Evolutionary conservation across 2,888 invertebrate genomes (phyloP), one percentile per base, ranked within the genome.

Genomic region (Glaucopsyche alexis): DNA sequence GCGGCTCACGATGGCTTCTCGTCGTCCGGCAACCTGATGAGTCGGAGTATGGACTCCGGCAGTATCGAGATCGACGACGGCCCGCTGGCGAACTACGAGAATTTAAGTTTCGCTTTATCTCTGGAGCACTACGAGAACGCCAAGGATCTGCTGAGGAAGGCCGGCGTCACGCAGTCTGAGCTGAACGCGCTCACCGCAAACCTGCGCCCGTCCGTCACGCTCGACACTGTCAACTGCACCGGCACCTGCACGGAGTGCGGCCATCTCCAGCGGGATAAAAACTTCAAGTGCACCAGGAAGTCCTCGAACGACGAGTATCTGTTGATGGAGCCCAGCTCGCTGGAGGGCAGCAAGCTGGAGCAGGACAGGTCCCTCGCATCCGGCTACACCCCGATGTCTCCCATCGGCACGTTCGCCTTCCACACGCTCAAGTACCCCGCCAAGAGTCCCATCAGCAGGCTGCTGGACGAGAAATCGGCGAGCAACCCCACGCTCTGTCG

Each of bases 51-150:
- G 1, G 79, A 79, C 65, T 75, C 76, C 1, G 74, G 71, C 40
- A 72, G 74, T 5, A 40, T 78, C 55, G 79, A 80, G 71, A 72
- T 81, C 14, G 80, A 81, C 66, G 93, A 93, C 76, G 93, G 93
- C 2, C 90, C 93, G 14, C 87, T 88, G 42, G 91, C 93, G 11
- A 95, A 96, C 84, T 96, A 96, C 80, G 96, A 95, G 76, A 96
- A 96, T 81, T 93, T 97, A 78, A 95, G 95, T 81, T 97, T 97
- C 85, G 96, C 96, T 73, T 94, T 96, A 79, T 96, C 96, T 0
- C 86, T 97, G 45, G 95, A 96, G 80, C 94, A 96, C 77, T 97
- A 97, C 82, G 96, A 97, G 85, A 97, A 97, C 83, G 96, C 96
- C 69, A 95, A 95, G 80, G 96, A 96, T 80, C 84, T 95, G 67